Evolutionary conservation across 2,797 vertebrate species (phyloP).

Genomic region (Gadopsis bispinosus): DNA sequence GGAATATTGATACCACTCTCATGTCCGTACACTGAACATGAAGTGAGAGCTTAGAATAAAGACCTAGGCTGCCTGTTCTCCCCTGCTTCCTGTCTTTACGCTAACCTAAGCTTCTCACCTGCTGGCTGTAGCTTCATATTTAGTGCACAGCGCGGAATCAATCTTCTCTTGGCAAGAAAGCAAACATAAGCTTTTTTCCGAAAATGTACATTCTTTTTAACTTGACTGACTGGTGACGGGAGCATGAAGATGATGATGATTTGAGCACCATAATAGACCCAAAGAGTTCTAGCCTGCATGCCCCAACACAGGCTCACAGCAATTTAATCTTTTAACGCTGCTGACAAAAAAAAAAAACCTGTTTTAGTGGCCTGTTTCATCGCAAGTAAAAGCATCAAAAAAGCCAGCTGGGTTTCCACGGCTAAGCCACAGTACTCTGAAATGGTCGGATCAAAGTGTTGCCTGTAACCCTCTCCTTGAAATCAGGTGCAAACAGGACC

Average conservation of each 20-base stretch:
- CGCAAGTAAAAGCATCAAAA: constrained; percentile 41
- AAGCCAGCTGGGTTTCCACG: constrained; percentile 21
- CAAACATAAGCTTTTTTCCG: background rate
- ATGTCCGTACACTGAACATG: background rate
- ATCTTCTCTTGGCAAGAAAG: background rate
- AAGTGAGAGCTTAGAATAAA: background rate
- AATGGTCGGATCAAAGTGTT: constrained; percentile 66
- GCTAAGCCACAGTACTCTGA: constrained; percentile 46
- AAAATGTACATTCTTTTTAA: background rate
- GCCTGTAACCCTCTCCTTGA: constrained; percentile 66
- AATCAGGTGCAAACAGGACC: constrained; percentile 69
- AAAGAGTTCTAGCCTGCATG: background rate
- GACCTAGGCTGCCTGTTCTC: background rate
- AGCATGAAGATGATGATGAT: background rate
- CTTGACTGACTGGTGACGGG: background rate
- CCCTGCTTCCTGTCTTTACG: background rate
- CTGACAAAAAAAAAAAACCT: constrained; percentile 23
- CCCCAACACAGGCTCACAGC: constrained; percentile 14
- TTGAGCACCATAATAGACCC: background rate
- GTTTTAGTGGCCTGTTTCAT: constrained; percentile 50
- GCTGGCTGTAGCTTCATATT: background rate
- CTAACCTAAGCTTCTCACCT: background rate
- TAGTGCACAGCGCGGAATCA: background rate
- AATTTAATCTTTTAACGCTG: constrained; percentile 16
- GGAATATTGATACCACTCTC: background rate